Conservation (phyloP, 2,797 vertebrate species). For the Percopsis omiscomaycus region DNA sequence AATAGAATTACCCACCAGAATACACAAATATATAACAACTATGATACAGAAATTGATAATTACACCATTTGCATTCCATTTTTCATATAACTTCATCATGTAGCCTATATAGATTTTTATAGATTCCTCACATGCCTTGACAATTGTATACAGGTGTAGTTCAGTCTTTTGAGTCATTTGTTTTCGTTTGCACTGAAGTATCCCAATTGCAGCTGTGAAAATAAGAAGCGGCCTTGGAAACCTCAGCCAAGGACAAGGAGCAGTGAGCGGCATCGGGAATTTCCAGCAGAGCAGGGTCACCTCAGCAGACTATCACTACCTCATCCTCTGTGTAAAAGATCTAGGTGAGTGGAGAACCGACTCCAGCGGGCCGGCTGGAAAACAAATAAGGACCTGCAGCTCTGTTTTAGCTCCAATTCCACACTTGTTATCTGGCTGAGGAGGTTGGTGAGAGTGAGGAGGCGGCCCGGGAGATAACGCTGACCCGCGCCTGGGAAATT, state of each 20-base stretch:
- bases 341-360: neutral
- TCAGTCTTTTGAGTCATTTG: conserved; percentile 44
- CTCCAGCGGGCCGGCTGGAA: conserved; percentile 12
- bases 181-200: conserved; percentile 45
- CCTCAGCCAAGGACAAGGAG: neutral
- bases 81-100: conserved; percentile 68
- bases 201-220: conserved; percentile 17
- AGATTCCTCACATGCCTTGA: conserved; percentile 74
- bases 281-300: too few relatives aligned
- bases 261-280: neutral
- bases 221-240: conserved; percentile 17
- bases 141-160: conserved; percentile 62
- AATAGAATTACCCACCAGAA: conserved; percentile 62
- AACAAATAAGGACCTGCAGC: neutral
- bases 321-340: conserved; percentile 2
- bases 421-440: neutral
- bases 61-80: conserved; percentile 72
- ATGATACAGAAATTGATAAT: conserved; percentile 75
- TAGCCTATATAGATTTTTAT: conserved; percentile 69
- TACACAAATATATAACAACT: conserved; percentile 71
- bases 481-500: conserved; percentile 11
- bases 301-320: neutral
- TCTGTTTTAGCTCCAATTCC: too few relatives aligned
- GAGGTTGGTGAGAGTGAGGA: conserved; percentile 4
- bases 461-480: neutral